A percentile compares a stretch with the other conserved stretches of the same genome.
Evolutionary conservation across 2,888 invertebrate genomes (phyloP).

Genomic region (Artemia sinica): DNA sequence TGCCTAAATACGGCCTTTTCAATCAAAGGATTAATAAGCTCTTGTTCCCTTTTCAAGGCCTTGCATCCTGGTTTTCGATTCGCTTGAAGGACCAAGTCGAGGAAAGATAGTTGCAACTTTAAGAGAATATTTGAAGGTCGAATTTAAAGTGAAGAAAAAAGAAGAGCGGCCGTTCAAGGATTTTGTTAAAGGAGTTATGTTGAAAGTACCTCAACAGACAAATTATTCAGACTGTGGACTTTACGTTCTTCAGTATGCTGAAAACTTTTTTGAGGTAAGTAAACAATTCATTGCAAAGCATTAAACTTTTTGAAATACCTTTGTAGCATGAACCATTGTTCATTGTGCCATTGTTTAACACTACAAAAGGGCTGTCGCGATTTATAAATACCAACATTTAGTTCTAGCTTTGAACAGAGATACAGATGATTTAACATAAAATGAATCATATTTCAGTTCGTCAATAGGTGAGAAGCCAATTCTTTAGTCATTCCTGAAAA

Average conservation of each 20-base stretch:
- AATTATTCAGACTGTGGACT: constrained; percentile 95
- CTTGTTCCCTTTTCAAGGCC: constrained; percentile 45
- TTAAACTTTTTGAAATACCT: too few relatives aligned
- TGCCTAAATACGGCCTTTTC: too few relatives aligned
- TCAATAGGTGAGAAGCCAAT: too few relatives aligned
- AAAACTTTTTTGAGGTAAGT: constrained; percentile 72
- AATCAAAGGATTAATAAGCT: constrained; percentile 13
- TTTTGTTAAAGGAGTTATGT: constrained; percentile 65
- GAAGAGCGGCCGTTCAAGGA: constrained; percentile 31
- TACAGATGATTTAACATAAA: too few relatives aligned
- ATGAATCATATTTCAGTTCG: too few relatives aligned
- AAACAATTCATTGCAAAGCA: too few relatives aligned
- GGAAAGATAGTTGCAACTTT: constrained; percentile 70
- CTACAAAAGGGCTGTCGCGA: too few relatives aligned
- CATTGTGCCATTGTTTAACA: too few relatives aligned
- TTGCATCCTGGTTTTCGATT: constrained; percentile 88
- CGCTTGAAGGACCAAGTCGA: constrained; percentile 59
- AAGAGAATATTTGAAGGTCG: constrained; percentile 74
- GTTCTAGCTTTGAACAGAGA: too few relatives aligned
- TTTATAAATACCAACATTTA: too few relatives aligned
- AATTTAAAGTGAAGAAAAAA: constrained; percentile 52
- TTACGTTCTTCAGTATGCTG: constrained; percentile 85
- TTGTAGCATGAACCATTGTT: too few relatives aligned
- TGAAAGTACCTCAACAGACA: constrained; percentile 89
- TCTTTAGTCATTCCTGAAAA: too few relatives aligned